These are phyloP conservation scores for Drosophila mayri DNA, from an alignment of 1,140 invertebrate genomes.

Conservation along the genomic window DNA sequence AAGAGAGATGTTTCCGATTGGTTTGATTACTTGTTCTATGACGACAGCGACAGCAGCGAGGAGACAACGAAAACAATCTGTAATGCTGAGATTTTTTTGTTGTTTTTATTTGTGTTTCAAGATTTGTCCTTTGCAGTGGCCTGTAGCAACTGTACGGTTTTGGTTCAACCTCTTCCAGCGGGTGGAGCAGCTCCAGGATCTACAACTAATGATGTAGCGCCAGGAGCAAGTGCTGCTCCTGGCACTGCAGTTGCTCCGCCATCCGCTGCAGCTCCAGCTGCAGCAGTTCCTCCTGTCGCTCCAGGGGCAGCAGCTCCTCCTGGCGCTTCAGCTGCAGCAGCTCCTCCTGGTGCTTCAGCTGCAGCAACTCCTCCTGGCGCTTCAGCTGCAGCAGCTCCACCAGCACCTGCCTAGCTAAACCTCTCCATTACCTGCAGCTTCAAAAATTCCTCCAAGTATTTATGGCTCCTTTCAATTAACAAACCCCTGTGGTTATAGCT, in stretches of 20 bases:
- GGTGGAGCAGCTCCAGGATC: not conserved
- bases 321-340: not conserved
- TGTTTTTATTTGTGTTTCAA: slow-evolving; percentile 50
- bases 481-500: not conserved
- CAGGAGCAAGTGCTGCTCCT: not conserved
- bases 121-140: not conserved
- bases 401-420: not conserved
- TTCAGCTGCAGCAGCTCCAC: not conserved
- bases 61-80: slow-evolving; percentile 37
- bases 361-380: not conserved
- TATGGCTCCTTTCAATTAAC: not conserved
- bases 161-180: slow-evolving; percentile 28
- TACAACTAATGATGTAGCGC: not conserved
- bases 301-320: not conserved
- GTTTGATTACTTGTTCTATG: slow-evolving; percentile 31
- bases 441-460: not conserved
- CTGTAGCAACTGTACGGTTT: slow-evolving; percentile 59
- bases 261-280: not conserved
- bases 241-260: not conserved
- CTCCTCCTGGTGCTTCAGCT: not conserved
- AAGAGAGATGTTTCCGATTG: slow-evolving; percentile 39
- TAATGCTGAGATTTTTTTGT: slow-evolving; percentile 17
- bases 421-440: not conserved
- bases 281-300: not conserved
- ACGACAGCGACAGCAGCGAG: slow-evolving; percentile 14